Conservation (phyloP, 2,888 invertebrate genomes). For the Notocelia uddmanniana region DNA sequence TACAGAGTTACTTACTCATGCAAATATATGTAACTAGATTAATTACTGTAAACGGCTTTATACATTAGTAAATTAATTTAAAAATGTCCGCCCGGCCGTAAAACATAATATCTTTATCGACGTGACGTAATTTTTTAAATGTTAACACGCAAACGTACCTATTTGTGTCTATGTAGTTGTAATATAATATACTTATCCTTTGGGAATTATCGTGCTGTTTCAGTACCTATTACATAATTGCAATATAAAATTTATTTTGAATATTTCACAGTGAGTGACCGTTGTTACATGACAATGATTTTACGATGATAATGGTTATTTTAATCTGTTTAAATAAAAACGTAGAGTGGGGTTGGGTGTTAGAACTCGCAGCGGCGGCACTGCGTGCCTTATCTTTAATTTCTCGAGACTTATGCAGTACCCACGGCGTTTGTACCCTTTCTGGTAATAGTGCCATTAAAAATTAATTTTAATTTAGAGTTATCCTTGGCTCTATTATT, state of each 20-base stretch:
- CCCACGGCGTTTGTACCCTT: constrained; percentile 57
- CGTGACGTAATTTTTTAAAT: not conserved
- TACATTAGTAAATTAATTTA: not conserved
- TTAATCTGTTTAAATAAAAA: constrained; percentile 56
- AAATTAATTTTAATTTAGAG: constrained; percentile 21
- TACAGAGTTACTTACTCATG: not conserved
- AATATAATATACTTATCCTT: constrained; percentile 2
- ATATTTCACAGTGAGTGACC: no score
- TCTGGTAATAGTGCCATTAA: constrained; percentile 52
- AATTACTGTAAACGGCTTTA: not conserved
- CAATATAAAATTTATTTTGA: not conserved
- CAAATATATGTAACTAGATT: not conserved
- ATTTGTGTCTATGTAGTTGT: no score
- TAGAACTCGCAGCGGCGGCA: constrained; percentile 71
- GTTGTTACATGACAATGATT: not conserved
- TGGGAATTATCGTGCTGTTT: not conserved
- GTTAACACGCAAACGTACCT: constrained; percentile 1
- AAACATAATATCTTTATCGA: not conserved
- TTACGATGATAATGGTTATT: constrained; percentile 18
- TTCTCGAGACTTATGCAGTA: constrained; percentile 63
- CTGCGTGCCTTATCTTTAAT: constrained; percentile 80
- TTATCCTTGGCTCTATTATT: constrained; percentile 17
- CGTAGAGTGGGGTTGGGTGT: constrained; percentile 63
- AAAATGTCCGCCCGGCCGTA: not conserved
- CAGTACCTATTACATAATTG: no score